Evolutionary conservation across 2,113 vertebrate genomes (phyloP), one percentile per base, ranked within the genome.

Genomic region (Penelope pileata): DNA sequence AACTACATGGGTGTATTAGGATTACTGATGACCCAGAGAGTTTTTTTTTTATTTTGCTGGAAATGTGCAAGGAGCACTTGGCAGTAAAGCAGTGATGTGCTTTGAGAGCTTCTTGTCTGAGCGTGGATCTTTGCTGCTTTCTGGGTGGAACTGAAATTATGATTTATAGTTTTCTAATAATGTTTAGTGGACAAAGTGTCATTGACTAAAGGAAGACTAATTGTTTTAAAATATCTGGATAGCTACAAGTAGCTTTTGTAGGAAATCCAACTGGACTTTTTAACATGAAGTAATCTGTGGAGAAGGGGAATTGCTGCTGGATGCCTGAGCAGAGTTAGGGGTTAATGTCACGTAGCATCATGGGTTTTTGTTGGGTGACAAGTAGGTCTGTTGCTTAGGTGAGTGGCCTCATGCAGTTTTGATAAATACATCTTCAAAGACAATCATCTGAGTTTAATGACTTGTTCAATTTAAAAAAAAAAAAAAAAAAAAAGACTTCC

Each of bases 41-140:
- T 72, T 88, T 29, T 78, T 53, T 43, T 48, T 0, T 88, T 80
- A 30, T 91, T 21, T 45, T 74, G 21, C 79, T 95, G 72, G 75
- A 90, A 69, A 54, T 14, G 2, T 12, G 15, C n/a, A 30, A 0
- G 1, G 9, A 51, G 27, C 12, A 2, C 5, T 1, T 22, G 22
- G 40, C 72, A 5, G 2, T 29, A 40, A 70, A 40, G 80, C 80
- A 6, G 16, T n/a, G 27, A 34, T 38, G 26, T 38, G 9, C 36
- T 67, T 54, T 43, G 42, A 54, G 78, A 78, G 29, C 51, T 34
- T 81, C 76, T 81, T 91, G 53, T 26, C 59, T 27, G 10, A 67
- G 9, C 67, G 24, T 4, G 29, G 73, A 62, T 64, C 42, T 43
- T 68, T 79, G 24, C 59, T 85, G 23, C 40, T 74, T 91, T 74